phyloP scores from a whole-genome alignment of 2,113 vertebrate genomes.

The Entelurus aequoreus region DNA sequence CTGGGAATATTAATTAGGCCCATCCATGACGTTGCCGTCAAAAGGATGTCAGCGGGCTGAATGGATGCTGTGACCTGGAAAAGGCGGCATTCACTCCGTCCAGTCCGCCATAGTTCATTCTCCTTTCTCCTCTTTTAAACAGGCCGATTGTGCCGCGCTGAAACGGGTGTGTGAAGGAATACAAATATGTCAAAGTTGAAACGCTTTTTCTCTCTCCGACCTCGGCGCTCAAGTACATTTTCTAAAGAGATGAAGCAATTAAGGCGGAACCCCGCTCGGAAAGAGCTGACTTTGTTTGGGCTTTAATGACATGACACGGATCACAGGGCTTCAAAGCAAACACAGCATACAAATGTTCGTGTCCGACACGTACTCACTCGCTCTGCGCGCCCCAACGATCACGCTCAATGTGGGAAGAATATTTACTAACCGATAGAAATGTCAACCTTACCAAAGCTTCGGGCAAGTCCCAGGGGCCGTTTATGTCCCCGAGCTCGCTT shows the following conservation, averaged over 20 bases:
- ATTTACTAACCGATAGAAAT: too few species aligned
- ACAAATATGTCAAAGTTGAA: conserved; percentile 70
- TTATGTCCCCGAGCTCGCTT: too few species aligned
- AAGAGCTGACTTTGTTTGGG: conserved; percentile 47
- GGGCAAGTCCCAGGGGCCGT: too few species aligned
- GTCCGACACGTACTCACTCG: conserved; percentile 27
- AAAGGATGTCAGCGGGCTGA: conserved; percentile 90
- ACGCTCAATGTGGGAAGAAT: too few species aligned
- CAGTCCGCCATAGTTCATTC: conserved; percentile 84
- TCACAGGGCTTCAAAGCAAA: conserved; percentile 53
- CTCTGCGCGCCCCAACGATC: neutral
- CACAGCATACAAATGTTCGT: conserved; percentile 11
- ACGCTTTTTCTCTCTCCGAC: conserved; percentile 31
- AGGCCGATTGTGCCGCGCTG: conserved; percentile 80
- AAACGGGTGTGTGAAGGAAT: conserved; percentile 77
- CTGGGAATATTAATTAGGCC: conserved; percentile 98
- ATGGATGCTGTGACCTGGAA: conserved; percentile 97
- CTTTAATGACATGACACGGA: conserved; percentile 66
- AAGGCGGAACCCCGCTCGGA: conserved; percentile 33
- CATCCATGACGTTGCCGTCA: conserved; percentile 91
- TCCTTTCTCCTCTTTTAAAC: conserved; percentile 83
- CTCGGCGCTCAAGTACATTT: neutral
- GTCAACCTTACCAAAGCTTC: too few species aligned
- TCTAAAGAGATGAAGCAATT: conserved; percentile 36
- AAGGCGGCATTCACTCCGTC: conserved; percentile 89